These are phyloP conservation scores for Macropodus opercularis DNA, from an alignment of 2,797 vertebrate species.

Conservation along the genomic window DNA sequence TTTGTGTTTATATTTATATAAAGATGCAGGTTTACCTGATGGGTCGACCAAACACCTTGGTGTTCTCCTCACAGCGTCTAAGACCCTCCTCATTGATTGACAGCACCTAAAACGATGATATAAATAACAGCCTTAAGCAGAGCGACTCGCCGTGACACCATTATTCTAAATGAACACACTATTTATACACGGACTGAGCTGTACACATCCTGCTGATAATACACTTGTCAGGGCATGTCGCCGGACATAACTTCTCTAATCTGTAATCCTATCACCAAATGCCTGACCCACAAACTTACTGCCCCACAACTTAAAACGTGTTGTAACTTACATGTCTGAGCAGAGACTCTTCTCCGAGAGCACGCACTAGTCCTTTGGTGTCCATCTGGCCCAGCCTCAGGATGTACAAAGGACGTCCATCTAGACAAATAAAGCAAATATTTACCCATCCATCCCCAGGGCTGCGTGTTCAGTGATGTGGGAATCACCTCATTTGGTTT, in stretches of 20 bases:
- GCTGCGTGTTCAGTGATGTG: conserved; percentile 7
- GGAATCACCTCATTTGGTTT: conserved; percentile 17
- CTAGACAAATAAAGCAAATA: conserved; percentile 69
- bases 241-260: conserved; percentile 13
- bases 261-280: conserved; percentile 39
- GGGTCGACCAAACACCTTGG: conserved; percentile 89
- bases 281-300: conserved; percentile 22
- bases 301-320: conserved; percentile 6
- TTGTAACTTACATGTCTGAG: conserved; percentile 88
- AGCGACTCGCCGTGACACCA: not conserved
- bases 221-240: conserved; percentile 3
- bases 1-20: not conserved
- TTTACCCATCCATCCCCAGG: conserved; percentile 16
- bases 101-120: conserved; percentile 82
- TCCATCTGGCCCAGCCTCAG: conserved; percentile 99
- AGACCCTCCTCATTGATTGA: conserved; percentile 96
- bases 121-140: not conserved
- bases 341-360: conserved; percentile 95
- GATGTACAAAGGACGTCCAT: conserved; percentile 95
- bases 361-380: conserved; percentile 95
- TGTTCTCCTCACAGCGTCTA: conserved; percentile 92
- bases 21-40: conserved; percentile 83
- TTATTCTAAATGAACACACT: conserved; percentile 13
- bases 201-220: conserved; percentile 34
- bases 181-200: conserved; percentile 19